Base-by-base conservation (phyloP, 1,140 invertebrate species). In the Platyscapa corneri region DNA sequence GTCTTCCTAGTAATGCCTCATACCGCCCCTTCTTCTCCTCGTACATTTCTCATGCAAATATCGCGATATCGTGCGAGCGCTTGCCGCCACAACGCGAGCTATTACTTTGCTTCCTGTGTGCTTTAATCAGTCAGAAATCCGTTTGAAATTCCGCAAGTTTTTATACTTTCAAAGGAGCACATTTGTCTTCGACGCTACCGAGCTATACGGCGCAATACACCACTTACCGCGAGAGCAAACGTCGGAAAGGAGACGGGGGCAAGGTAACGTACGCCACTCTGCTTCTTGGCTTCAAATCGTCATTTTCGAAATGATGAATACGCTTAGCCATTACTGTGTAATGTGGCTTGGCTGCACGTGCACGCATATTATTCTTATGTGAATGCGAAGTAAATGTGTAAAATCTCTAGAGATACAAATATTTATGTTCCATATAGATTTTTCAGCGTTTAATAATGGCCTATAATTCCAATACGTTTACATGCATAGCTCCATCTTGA, bases 41-140 rank as follows among this genome's bases (percentile, higher is more conserved):
- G 42, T 82, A 46, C 87, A 88, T 88, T 89, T 88, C 87, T 89
- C 89, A 88, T 88, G 87, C 87, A 84, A 88, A 85, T 85, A 87
- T 84, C 86, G 83, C 83, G 85, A 84, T 88, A 87, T 88, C 89
- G 86, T 86, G 86, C 80, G 49, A 37, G 79, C 34, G 18, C 60
- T 23, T 64, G 53, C 46, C 23, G n/a, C 49, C 49, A n/a, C 20
- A 65, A 27, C 60, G 34, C 16, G 64, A 74, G 85, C 84, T 87
- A 77, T 81, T 74, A 85, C 79, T 60, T 70, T 20, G 75, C 49
- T 75, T 86, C 74, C 60, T 53, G 53, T 6, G 77, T 23, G 80
- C 76, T 81, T 84, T 78, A 82, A 86, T 84, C 82, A 84, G 80
- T 75, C 82, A 85, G 72, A 81, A 78, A 88, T 83, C 46, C 77